Evolutionary conservation across 2,113 vertebrate species (phyloP), one percentile per base, ranked within the genome.

Genomic region (Chascanopsetta lugubris): DNA sequence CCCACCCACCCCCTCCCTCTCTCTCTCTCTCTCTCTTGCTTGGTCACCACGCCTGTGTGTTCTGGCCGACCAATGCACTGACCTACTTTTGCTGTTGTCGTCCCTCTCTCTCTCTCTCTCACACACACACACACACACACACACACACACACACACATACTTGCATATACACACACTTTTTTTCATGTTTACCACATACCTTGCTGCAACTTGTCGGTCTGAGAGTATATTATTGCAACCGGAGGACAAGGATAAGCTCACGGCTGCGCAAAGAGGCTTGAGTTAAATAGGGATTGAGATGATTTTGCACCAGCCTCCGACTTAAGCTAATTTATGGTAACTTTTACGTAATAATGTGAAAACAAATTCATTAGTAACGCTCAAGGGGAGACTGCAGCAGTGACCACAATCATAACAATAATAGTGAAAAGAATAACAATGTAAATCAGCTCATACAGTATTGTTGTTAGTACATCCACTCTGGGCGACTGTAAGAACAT

Each of bases 71-170:
- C 87, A 84, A 58, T 65, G 81, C 72, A 20, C 82, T 91, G 88
- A 93, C 90, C 91, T 91, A 92, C 90, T 91, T 92, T 87, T 53
- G 42, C 74, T 84, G 63, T 82, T 77, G 65, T 83, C 57, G 61
- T 83, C 77, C 69, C 69, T 0, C 50, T 45, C 77, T 50, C 72
- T 61, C 71, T 62, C 69, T 46, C 75, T 64, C 22, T 64, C 55
- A 47, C 54, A 51, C 57, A 75, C 76, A 17, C 55, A 49, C n/a
- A n/a, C n/a, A n/a, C 55, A 47, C 55, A 51, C 58, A 75, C 76
- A n/a, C 56, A 50, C 56, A 47, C 54, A 51, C 58, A 75, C 76
- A 17, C 56, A 50, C 56, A 46, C 55, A 51, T 55, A 73, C 77
- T n/a, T 47, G 45, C 70, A 77, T 67, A 77, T 60, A 66, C 32